These are phyloP conservation scores for Diacarnus erythraeanus DNA, from an alignment of 37 sponge, comb jelly and placozoan genomes.

Conservation along the genomic window DNA sequence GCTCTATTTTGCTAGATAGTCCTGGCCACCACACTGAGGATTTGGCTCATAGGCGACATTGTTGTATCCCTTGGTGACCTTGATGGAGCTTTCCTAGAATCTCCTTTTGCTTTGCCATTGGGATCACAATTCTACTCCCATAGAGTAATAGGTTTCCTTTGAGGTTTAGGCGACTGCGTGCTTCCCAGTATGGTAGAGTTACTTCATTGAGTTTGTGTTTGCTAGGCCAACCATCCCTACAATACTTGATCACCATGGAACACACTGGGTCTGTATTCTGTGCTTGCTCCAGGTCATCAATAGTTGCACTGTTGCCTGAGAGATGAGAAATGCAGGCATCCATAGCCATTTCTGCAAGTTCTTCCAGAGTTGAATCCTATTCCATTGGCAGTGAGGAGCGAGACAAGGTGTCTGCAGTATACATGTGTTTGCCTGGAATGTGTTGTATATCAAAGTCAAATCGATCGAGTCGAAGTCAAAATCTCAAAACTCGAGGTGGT, in stretches of 20 bases:
- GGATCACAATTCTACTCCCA: conserved; percentile 16
- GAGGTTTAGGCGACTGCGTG: background rate
- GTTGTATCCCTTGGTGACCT: conserved; percentile 54
- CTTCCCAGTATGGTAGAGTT: conserved; percentile 28
- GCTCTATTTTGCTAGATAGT: conserved; percentile 25
- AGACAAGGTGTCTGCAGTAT: too few species aligned
- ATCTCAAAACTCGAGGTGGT: too few species aligned
- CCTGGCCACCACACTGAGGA: conserved; percentile 66
- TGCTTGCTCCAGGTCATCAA: too few species aligned
- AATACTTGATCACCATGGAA: conserved; percentile 3
- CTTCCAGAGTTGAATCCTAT: too few species aligned
- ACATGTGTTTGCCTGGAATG: too few species aligned
- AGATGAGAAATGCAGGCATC: too few species aligned
- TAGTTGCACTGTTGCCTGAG: too few species aligned
- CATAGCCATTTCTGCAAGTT: too few species aligned
- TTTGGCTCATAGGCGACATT: conserved; percentile 17
- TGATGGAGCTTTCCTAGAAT: conserved; percentile 35
- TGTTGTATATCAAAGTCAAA: too few species aligned
- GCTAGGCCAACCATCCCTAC: conserved; percentile 31
- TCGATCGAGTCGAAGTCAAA: too few species aligned
- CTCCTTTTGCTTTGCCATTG: conserved; percentile 17
- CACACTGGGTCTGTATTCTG: conserved; percentile 13
- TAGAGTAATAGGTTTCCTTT: conserved; percentile 1
- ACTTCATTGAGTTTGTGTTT: background rate
- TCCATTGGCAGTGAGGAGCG: too few species aligned